Evolutionary conservation across 64 coral and sea anemone species (phyloP).

Genomic region (Platygyra sinensis): DNA sequence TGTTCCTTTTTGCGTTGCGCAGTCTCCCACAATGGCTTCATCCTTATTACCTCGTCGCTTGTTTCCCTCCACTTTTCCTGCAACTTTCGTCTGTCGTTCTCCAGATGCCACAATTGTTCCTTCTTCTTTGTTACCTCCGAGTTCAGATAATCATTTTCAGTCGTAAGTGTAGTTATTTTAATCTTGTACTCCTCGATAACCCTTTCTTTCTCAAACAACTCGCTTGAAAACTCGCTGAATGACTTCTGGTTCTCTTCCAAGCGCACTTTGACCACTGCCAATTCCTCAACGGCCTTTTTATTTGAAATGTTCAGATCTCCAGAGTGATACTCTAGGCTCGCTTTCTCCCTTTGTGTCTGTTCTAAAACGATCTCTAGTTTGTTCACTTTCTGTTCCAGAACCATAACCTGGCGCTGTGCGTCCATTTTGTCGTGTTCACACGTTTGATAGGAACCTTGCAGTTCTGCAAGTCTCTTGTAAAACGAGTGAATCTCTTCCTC

Average conservation of each 20-base stretch:
- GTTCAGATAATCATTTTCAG: slow-evolving; percentile 75
- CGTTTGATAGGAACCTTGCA: slow-evolving; percentile 80
- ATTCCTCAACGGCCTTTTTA: slow-evolving; percentile 71
- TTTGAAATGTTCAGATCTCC: slow-evolving; percentile 64
- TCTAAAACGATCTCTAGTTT: slow-evolving; percentile 65
- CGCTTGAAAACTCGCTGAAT: slow-evolving; percentile 25
- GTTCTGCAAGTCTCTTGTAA: slow-evolving; percentile 84
- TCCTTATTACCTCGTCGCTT: slow-evolving; percentile 68
- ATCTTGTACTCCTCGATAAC: slow-evolving; percentile 71
- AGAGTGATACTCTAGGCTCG: slow-evolving; percentile 63
- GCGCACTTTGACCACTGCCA: slow-evolving; percentile 61
- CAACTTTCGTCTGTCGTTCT: slow-evolving; percentile 70
- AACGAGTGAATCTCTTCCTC: slow-evolving; percentile 86
- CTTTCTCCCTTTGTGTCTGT: slow-evolving; percentile 65
- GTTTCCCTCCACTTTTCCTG: slow-evolving; percentile 66
- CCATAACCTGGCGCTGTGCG: slow-evolving; percentile 71
- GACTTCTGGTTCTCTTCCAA: slow-evolving; percentile 66
- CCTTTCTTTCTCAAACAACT: slow-evolving; percentile 58
- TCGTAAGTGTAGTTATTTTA: slow-evolving; percentile 51
- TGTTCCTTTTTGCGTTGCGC: slow-evolving; percentile 81
- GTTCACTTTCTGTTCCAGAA: slow-evolving; percentile 81
- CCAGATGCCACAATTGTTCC: slow-evolving; percentile 40
- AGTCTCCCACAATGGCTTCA: slow-evolving; percentile 79
- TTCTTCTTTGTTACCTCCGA: slow-evolving; percentile 48
- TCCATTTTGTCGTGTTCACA: slow-evolving; percentile 92